A percentile compares a stretch with the other conserved stretches of the same genome.
phyloP scores from a whole-genome alignment of 2,888 invertebrate genomes.

The Drosophila rubida region DNA sequence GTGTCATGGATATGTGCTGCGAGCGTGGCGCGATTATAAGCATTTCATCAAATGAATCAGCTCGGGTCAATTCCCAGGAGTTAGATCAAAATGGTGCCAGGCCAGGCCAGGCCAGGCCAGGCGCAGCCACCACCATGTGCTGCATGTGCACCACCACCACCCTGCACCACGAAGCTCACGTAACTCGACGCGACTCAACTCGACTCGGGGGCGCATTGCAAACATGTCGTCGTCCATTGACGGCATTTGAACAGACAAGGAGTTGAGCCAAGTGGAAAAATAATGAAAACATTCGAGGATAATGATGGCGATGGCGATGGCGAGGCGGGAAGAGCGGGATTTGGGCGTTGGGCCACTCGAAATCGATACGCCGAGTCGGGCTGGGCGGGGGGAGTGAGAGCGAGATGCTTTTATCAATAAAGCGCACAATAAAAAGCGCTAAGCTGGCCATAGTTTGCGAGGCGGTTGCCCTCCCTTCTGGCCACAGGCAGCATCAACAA shows the following conservation, averaged over 20 bases:
- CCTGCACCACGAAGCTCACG: conserved; percentile 1
- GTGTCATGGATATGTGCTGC: conserved; percentile 49
- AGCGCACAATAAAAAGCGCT: conserved; percentile 57
- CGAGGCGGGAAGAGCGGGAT: neutral
- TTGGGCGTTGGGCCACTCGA: conserved; percentile 64
- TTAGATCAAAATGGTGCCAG: conserved; percentile 70
- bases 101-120: conserved; percentile 28
- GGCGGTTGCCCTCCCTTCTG: conserved; percentile 24
- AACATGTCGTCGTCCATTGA: conserved; percentile 73
- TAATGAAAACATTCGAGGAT: conserved; percentile 83
- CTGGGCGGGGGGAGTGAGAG: conserved; percentile 22
- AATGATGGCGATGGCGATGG: conserved; percentile 55
- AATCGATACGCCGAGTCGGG: conserved; percentile 75
- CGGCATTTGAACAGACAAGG: conserved; percentile 83
- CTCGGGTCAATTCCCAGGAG: conserved; percentile 70
- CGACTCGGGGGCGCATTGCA: conserved; percentile 38
- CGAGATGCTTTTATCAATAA: conserved; percentile 50
- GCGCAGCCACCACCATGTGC: conserved; percentile 23
- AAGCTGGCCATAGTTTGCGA: conserved; percentile 38
- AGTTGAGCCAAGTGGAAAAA: conserved; percentile 84
- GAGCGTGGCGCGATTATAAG: conserved; percentile 56
- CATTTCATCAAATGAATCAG: conserved; percentile 67
- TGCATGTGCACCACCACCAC: conserved; percentile 11
- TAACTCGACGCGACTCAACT: neutral
- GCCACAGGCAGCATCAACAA: conserved; percentile 36